phyloP scores from a whole-genome alignment of 2,888 invertebrate genomes.

The Lithophane socia region DNA sequence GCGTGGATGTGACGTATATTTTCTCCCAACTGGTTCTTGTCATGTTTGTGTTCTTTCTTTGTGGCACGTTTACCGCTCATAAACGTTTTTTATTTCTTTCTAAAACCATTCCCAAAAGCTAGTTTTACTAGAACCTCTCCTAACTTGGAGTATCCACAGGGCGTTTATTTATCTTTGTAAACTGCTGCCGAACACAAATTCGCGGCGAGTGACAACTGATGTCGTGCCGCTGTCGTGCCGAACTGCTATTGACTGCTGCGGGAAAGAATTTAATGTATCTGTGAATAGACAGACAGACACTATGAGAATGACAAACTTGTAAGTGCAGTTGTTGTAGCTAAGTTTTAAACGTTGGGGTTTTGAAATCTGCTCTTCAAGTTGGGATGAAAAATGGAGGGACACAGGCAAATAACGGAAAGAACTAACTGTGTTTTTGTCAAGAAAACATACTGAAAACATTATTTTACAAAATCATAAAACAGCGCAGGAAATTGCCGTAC shows the following conservation, averaged over 20 bases:
- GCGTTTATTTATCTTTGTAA: slow-evolving; percentile 35
- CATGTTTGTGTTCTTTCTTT: no score
- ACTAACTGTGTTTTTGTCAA: neutral
- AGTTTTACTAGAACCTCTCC: neutral
- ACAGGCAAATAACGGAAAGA: neutral
- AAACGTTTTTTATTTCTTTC: no score
- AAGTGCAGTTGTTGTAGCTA: neutral
- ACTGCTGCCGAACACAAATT: slow-evolving; percentile 37
- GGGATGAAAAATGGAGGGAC: neutral
- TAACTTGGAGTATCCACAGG: slow-evolving; percentile 16
- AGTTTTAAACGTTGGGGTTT: neutral
- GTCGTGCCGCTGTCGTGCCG: slow-evolving; percentile 12
- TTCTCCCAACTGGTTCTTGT: no score
- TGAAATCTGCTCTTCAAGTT: neutral
- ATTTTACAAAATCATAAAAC: no score
- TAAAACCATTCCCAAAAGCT: neutral
- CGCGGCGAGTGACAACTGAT: slow-evolving; percentile 28
- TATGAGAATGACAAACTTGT: neutral
- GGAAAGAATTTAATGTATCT: slow-evolving; percentile 15
- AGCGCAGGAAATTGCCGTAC: no score
- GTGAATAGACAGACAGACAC: neutral
- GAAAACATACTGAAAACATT: neutral
- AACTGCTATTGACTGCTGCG: slow-evolving; percentile 2
- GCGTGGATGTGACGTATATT: no score
- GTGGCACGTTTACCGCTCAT: no score